Evolutionary conservation across 1,140 invertebrate genomes (phyloP).

Genomic region (Odontomachus brunneus): DNA sequence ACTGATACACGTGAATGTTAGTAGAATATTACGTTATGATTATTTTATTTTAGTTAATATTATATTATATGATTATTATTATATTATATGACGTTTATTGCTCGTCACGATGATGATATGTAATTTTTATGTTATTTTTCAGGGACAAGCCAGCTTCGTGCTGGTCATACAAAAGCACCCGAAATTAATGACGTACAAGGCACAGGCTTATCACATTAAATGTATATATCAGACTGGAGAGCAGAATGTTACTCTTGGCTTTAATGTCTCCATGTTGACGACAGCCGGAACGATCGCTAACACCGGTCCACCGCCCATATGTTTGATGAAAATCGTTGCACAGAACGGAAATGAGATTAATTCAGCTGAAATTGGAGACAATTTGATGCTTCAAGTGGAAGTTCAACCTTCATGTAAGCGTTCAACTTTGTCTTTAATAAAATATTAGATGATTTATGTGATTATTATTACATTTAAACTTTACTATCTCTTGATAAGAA

Average conservation of each 20-base stretch:
- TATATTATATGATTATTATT: conserved; percentile 36
- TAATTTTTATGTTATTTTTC: conserved; percentile 72
- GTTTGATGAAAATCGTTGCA: conserved; percentile 96
- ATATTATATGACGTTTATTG: not conserved
- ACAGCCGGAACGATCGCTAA: conserved; percentile 98
- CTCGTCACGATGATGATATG: not conserved
- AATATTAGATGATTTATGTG: not conserved
- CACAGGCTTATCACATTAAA: conserved; percentile 97
- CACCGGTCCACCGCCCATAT: conserved; percentile 96
- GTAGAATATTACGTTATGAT: conserved; percentile 75
- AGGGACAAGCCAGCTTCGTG: conserved; percentile 96
- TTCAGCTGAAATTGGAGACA: conserved; percentile 96
- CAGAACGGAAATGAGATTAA: conserved; percentile 94
- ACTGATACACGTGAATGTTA: conserved; percentile 95
- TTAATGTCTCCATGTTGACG: conserved; percentile 97
- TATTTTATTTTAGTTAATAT: not conserved
- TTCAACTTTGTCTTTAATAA: not conserved
- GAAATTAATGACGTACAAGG: conserved; percentile 96
- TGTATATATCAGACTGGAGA: conserved; percentile 97
- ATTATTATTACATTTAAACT: not conserved
- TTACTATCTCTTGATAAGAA: not conserved
- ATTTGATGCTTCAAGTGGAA: conserved; percentile 95
- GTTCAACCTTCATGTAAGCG: conserved; percentile 95
- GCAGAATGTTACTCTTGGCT: conserved; percentile 96
- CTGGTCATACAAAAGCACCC: conserved; percentile 98